Percentiles rank a stretch among this genome's conserved stretches.
Evolutionary conservation across 1,140 invertebrate species (phyloP).

Genomic region (Macrobrachium rosenbergii): DNA sequence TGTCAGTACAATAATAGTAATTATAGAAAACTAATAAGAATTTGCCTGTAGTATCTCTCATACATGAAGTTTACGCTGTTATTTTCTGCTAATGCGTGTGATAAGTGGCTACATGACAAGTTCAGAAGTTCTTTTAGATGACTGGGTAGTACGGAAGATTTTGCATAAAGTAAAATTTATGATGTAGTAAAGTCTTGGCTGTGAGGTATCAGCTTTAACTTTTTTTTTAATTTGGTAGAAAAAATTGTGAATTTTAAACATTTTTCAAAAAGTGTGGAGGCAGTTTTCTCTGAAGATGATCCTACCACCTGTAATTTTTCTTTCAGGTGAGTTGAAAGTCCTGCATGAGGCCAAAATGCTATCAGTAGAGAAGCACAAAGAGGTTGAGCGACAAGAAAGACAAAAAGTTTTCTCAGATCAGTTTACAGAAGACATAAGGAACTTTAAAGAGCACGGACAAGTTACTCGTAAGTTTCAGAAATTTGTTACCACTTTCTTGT

Average conservation of each 20-base stretch:
- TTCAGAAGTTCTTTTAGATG: too few species aligned
- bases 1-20: too few species aligned
- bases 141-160: too few species aligned
- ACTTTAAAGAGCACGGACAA: constrained; percentile 48
- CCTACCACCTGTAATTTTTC: neutral
- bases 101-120: too few species aligned
- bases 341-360: constrained; percentile 47
- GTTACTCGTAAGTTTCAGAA: constrained; percentile 41
- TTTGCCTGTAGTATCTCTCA: too few species aligned
- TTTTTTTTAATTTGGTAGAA: too few species aligned
- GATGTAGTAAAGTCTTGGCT: too few species aligned
- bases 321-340: constrained; percentile 42
- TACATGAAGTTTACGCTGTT: too few species aligned
- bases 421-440: constrained; percentile 47
- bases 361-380: constrained; percentile 35
- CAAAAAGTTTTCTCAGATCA: constrained; percentile 53
- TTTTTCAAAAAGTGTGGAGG: neutral
- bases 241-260: neutral
- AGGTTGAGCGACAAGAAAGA: constrained; percentile 43
- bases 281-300: neutral
- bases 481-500: neutral
- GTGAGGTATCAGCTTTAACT: too few species aligned
- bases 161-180: too few species aligned
- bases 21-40: too few species aligned
- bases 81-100: too few species aligned